A percentile compares a stretch with the other conserved stretches of the same genome.
These are phyloP conservation scores for Teleiodes luculella DNA, from an alignment of 2,888 invertebrate genomes.

Conservation along the genomic window DNA sequence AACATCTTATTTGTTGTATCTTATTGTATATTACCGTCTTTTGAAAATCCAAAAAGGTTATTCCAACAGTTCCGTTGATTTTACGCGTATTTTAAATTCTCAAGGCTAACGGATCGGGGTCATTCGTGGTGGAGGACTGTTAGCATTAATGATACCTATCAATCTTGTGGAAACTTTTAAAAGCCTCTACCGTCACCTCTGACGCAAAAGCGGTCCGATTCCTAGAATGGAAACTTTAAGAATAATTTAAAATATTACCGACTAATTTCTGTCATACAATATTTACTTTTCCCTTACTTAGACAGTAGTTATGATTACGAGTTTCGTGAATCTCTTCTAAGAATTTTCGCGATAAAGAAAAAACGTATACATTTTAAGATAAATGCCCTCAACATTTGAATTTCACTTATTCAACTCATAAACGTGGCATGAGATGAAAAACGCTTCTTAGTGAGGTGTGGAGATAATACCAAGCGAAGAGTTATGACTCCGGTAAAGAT, in stretches of 20 bases:
- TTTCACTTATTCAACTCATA: background rate
- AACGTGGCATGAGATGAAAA: background rate
- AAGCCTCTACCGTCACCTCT: constrained; percentile 30
- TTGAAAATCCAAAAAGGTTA: too few relatives aligned
- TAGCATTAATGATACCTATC: constrained; percentile 36
- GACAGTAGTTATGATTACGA: too few relatives aligned
- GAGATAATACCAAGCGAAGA: background rate
- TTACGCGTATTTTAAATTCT: background rate
- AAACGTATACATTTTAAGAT: too few relatives aligned
- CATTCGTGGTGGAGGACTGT: constrained; percentile 32
- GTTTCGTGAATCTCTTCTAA: too few relatives aligned
- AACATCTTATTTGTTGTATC: too few relatives aligned
- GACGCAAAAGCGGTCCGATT: background rate
- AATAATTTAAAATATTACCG: background rate
- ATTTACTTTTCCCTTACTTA: too few relatives aligned
- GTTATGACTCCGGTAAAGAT: background rate
- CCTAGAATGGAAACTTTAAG: background rate
- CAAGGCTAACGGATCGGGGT: constrained; percentile 35
- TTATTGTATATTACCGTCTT: too few relatives aligned
- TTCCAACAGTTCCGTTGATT: too few relatives aligned
- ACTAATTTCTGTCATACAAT: too few relatives aligned
- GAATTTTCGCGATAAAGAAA: too few relatives aligned
- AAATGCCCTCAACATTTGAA: background rate
- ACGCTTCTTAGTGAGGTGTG: background rate
- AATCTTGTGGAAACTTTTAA: constrained; percentile 39